phyloP scores from a whole-genome alignment of 2,888 invertebrate species.

The Acleris sparsana region DNA sequence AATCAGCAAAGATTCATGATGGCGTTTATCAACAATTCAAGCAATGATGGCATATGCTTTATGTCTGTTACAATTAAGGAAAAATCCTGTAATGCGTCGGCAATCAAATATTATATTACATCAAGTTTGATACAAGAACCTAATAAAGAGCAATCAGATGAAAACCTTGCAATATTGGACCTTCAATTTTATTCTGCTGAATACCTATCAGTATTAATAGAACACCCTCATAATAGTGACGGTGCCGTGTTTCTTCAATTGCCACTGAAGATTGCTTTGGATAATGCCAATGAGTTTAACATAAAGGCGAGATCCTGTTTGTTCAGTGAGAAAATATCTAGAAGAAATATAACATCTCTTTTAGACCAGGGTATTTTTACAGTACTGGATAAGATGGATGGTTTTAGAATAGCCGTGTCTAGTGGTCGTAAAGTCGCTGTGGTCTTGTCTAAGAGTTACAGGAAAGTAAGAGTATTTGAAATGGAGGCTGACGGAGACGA shows the following conservation, averaged over 20 bases:
- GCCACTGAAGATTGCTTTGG: slow-evolving; percentile 72
- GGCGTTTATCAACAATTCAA: slow-evolving; percentile 71
- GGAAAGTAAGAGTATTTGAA: slow-evolving; percentile 93
- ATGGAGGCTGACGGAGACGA: slow-evolving; percentile 97
- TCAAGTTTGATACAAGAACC: slow-evolving; percentile 66
- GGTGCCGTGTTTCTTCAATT: slow-evolving; percentile 77
- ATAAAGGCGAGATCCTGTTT: slow-evolving; percentile 68
- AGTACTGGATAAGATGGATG: slow-evolving; percentile 86
- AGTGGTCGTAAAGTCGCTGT: slow-evolving; percentile 93
- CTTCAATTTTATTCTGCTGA: slow-evolving; percentile 90
- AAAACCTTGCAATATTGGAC: slow-evolving; percentile 84
- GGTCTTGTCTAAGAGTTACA: slow-evolving; percentile 89
- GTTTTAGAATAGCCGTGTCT: slow-evolving; percentile 90
- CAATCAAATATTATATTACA: slow-evolving; percentile 81
- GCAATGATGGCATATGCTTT: slow-evolving; percentile 75
- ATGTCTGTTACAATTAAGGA: slow-evolving; percentile 76
- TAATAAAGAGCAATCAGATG: slow-evolving; percentile 48
- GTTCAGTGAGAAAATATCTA: slow-evolving; percentile 72
- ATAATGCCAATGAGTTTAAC: slow-evolving; percentile 69
- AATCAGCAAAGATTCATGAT: slow-evolving; percentile 78
- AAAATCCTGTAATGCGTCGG: slow-evolving; percentile 67
- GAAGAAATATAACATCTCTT: slow-evolving; percentile 80
- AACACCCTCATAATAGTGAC: slow-evolving; percentile 75
- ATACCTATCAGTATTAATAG: slow-evolving; percentile 88
- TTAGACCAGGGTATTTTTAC: slow-evolving; percentile 82